Conservation (phyloP, 2,888 invertebrate genomes). For the Pristionchus fissidentatus region DNA sequence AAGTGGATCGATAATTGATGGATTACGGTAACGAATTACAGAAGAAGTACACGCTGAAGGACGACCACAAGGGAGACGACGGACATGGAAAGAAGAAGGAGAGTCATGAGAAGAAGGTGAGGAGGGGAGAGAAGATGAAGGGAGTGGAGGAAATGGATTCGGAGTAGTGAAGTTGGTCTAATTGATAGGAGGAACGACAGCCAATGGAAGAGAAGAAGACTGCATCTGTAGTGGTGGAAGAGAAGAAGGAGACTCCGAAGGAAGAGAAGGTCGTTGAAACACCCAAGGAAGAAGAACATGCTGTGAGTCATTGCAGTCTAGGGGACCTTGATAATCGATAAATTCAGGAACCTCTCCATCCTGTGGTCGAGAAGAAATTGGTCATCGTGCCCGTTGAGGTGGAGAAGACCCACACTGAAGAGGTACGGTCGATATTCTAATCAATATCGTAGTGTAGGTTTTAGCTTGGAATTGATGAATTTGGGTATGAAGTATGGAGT, state of each 20-base stretch:
- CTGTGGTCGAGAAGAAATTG: conserved; percentile 45
- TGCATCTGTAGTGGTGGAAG: not conserved
- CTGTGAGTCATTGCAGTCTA: conserved; percentile 16
- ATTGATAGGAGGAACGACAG: not conserved
- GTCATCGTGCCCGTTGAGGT: conserved; percentile 41
- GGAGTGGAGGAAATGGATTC: too few relatives aligned
- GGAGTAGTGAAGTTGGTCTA: not conserved
- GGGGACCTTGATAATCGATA: not conserved
- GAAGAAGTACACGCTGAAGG: conserved; percentile 42
- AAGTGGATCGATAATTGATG: not conserved
- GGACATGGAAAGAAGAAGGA: conserved; percentile 11
- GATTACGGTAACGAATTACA: not conserved
- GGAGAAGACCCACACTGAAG: conserved; percentile 15
- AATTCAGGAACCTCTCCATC: conserved; percentile 28
- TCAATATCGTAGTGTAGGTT: not conserved
- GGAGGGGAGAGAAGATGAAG: not conserved
- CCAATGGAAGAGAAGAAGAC: conserved; percentile 8
- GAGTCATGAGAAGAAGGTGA: not conserved
- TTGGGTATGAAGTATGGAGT: not conserved
- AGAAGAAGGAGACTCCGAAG: conserved; percentile 9
- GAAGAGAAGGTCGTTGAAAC: conserved; percentile 45
- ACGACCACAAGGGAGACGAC: conserved; percentile 2
- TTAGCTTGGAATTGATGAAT: not conserved
- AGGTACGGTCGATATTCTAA: not conserved
- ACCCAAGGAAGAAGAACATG: conserved; percentile 34